Evolutionary conservation across 2,113 vertebrate genomes (phyloP).

Genomic region (Bettongia penicillata): DNA sequence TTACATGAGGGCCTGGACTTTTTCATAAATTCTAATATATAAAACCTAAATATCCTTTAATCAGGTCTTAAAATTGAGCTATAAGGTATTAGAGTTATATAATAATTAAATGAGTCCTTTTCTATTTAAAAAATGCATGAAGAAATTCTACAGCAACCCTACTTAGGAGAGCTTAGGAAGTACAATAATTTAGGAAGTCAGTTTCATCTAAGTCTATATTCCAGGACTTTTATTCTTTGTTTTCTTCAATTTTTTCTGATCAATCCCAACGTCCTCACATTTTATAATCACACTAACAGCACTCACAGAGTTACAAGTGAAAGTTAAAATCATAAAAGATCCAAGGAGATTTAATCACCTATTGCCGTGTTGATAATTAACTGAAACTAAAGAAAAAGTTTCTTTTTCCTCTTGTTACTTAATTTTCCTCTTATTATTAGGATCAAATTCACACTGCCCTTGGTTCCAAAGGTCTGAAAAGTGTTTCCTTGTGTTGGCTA

Average conservation of each 20-base stretch:
- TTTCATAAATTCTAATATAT: no score
- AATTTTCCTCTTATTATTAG: background rate
- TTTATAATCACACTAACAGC: slow-evolving; percentile 24
- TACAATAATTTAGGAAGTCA: slow-evolving; percentile 33
- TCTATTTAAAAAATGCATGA: no score
- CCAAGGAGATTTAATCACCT: slow-evolving; percentile 28
- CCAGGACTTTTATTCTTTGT: slow-evolving; percentile 10
- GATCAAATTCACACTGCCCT: slow-evolving; percentile 7
- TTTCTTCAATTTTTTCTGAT: slow-evolving; percentile 32
- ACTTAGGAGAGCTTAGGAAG: slow-evolving; percentile 14
- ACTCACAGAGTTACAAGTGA: background rate
- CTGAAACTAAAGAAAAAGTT: background rate
- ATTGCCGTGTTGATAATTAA: background rate
- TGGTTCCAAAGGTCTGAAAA: no score
- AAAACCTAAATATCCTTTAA: no score
- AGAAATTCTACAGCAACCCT: no score
- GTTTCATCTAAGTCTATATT: slow-evolving; percentile 36
- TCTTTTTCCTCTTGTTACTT: background rate
- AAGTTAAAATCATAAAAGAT: slow-evolving; percentile 12
- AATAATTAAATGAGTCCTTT: no score
- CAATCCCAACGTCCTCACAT: background rate
- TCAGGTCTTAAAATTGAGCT: no score
- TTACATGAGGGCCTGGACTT: background rate
- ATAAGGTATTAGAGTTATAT: no score
- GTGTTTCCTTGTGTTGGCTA: background rate